Conservation (phyloP, 2,113 vertebrate genomes). For the Pituophis catenifer region DNA sequence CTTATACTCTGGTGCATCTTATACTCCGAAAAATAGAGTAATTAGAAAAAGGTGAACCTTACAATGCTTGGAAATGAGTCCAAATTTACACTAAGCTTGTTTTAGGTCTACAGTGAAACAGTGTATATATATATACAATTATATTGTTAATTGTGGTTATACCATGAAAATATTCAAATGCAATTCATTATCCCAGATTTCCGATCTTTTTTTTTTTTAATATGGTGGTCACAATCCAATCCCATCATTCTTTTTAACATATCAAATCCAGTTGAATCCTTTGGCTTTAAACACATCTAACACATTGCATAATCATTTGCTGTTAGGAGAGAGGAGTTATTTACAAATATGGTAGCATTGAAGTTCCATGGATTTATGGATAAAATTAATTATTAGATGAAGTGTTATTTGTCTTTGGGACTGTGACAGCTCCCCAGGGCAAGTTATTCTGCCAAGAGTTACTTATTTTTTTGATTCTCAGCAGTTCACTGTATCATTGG, state of each 20-base stretch:
- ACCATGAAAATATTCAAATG: constrained; percentile 15
- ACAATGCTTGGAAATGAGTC: neutral
- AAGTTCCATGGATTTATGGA: neutral
- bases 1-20: too few species aligned
- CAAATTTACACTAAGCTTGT: neutral
- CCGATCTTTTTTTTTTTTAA: constrained; percentile 15
- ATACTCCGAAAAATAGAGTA: too few species aligned
- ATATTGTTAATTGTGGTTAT: constrained; percentile 4
- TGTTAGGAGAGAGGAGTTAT: neutral
- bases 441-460: neutral
- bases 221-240: neutral
- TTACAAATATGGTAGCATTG: neutral
- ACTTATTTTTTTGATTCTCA: neutral
- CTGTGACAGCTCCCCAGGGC: neutral
- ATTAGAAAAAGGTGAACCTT: too few species aligned
- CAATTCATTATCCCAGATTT: constrained; percentile 20
- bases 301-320: neutral
- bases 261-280: neutral
- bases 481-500: neutral
- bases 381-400: neutral
- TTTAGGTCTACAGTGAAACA: neutral
- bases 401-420: neutral
- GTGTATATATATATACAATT: constrained; percentile 57
- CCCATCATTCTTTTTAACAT: neutral
- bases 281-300: neutral